Conservation (phyloP, 2,888 invertebrate genomes). For the Gisinianus flammeolus region DNA sequence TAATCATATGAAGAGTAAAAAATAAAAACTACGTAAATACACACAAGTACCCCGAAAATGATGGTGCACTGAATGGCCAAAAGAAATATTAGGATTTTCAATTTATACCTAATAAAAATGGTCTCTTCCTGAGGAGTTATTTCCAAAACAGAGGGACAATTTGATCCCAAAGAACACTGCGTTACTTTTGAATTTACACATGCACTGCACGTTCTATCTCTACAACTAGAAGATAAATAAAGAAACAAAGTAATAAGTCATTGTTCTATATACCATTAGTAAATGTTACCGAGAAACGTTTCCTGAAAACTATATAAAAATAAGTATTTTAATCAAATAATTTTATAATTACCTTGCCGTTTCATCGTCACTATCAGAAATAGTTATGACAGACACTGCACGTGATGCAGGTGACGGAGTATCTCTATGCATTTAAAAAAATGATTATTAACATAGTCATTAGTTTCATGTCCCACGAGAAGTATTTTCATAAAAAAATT, state of each 20-base stretch:
- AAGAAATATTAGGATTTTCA: background rate
- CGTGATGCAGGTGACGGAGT: conserved; percentile 95
- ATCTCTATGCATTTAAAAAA: conserved; percentile 67
- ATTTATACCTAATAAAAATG: conserved; percentile 58
- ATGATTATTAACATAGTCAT: conserved; percentile 75
- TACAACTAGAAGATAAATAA: conserved; percentile 54
- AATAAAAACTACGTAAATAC: background rate
- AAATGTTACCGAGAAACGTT: too few species aligned
- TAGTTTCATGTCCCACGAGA: background rate
- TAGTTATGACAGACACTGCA: conserved; percentile 92
- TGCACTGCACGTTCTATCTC: conserved; percentile 60
- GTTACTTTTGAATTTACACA: conserved; percentile 59
- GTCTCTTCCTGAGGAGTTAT: conserved; percentile 59
- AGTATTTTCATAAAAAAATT: background rate
- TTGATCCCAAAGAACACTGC: conserved; percentile 58
- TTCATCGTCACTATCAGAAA: conserved; percentile 94
- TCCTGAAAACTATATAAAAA: too few species aligned
- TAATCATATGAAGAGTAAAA: background rate
- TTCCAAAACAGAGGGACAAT: conserved; percentile 60
- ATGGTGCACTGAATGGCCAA: too few species aligned
- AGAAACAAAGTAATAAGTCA: background rate
- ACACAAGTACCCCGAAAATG: background rate
- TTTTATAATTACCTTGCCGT: conserved; percentile 61
- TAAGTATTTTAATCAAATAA: background rate
- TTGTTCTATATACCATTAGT: too few species aligned